Evolutionary conservation across 2,113 vertebrate species (phyloP).

Genomic region (Aegotheles bennettii): DNA sequence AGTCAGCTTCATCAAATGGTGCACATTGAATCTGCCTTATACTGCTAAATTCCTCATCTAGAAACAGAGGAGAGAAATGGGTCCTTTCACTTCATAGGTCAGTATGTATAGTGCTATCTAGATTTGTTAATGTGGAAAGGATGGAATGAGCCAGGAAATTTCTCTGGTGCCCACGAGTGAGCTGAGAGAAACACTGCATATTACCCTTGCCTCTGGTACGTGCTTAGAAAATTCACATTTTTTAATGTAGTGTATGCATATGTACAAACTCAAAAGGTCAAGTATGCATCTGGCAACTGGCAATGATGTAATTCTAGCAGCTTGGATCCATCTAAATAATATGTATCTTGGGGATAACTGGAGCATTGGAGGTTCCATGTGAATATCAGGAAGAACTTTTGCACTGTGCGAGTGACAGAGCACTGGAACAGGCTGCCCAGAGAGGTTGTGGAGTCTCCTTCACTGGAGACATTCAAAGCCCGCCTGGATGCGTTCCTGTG

Average conservation of each 20-base stretch:
- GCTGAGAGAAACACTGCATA: background rate
- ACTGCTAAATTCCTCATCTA: rapidly evolving
- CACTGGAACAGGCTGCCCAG: no score
- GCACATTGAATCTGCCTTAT: background rate
- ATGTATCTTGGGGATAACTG: background rate
- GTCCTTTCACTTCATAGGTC: background rate
- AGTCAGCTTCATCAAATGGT: background rate
- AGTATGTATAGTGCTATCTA: background rate
- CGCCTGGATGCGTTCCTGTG: no score
- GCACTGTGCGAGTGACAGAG: no score
- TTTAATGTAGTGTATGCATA: background rate
- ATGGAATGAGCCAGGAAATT: background rate
- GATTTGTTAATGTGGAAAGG: background rate
- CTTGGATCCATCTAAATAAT: slow-evolving; percentile 7
- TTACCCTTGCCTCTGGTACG: background rate
- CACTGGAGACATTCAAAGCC: no score
- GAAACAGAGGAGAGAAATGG: background rate
- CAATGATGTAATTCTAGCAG: background rate
- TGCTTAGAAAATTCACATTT: background rate
- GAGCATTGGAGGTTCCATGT: no score
- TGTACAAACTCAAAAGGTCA: slow-evolving; percentile 12
- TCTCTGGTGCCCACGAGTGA: background rate
- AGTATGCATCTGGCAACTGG: background rate
- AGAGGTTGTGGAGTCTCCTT: no score
- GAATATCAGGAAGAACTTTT: no score